phyloP scores from a whole-genome alignment of 37 sponge, comb jelly and placozoan species.

The Tethya wilhelma region DNA sequence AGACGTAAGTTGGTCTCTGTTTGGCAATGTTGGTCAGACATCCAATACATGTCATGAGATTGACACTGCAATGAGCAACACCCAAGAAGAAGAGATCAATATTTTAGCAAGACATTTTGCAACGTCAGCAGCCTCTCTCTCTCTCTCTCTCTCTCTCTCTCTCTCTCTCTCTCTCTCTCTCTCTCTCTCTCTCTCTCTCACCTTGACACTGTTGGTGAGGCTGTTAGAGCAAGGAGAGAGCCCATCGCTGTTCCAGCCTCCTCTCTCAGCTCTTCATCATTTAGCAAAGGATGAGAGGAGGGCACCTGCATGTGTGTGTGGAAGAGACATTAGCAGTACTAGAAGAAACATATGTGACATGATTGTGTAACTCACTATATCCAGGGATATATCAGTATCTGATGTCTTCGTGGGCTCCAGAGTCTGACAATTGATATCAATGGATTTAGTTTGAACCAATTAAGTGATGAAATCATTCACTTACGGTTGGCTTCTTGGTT shows the following conservation, averaged over 20 bases:
- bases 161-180: slow-evolving; percentile 5
- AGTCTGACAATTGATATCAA: slow-evolving; percentile 16
- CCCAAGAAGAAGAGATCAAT: not conserved
- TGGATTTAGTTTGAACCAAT: not conserved
- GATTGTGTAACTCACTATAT: slow-evolving; percentile 39
- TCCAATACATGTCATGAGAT: slow-evolving; percentile 85
- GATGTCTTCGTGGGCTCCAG: slow-evolving; percentile 40
- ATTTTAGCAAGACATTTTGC: not conserved
- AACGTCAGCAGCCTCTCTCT: not conserved
- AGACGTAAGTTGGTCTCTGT: slow-evolving; percentile 65
- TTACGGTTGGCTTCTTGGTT: slow-evolving; percentile 73
- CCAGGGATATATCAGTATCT: slow-evolving; percentile 56
- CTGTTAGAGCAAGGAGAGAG: slow-evolving; percentile 48
- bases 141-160: slow-evolving; percentile 5
- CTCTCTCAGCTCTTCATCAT: slow-evolving; percentile 53
- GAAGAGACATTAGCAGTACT: not conserved
- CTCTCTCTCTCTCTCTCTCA: not conserved
- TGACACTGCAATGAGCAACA: slow-evolving; percentile 54
- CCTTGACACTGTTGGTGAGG: slow-evolving; percentile 69
- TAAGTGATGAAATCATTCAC: not conserved
- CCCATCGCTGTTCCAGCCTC: slow-evolving; percentile 74
- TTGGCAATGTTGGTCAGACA: slow-evolving; percentile 79
- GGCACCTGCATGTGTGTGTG: slow-evolving; percentile 43
- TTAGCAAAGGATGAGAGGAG: slow-evolving; percentile 50
- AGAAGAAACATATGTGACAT: not conserved